Evolutionary conservation across 2,113 vertebrate genomes (phyloP).

Genomic region (Mobula hypostoma): DNA sequence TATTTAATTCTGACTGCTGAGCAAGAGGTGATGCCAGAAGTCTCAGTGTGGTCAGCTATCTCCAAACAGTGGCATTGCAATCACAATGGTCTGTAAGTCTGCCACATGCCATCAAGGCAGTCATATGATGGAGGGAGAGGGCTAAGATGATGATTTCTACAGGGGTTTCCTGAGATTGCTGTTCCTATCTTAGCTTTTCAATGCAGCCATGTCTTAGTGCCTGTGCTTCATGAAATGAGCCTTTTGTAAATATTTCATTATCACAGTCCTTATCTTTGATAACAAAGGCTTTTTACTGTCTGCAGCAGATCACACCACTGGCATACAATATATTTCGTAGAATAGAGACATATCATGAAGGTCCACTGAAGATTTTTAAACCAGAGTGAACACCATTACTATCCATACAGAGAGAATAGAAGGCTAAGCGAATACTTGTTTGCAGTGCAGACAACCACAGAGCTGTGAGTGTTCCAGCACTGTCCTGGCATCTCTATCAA

Average conservation of each 20-base stretch:
- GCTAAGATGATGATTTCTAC: not conserved
- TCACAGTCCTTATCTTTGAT: not conserved
- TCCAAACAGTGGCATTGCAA: too few relatives aligned
- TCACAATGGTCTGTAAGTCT: too few relatives aligned
- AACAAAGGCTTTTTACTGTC: not conserved
- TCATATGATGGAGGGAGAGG: too few relatives aligned
- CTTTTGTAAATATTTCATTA: not conserved
- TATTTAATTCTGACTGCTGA: not conserved
- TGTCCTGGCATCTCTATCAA: not conserved
- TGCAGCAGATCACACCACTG: not conserved
- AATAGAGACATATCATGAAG: not conserved
- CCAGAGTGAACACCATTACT: too few relatives aligned
- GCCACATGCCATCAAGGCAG: too few relatives aligned
- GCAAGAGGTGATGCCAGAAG: not conserved
- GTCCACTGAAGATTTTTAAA: too few relatives aligned
- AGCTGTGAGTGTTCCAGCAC: not conserved
- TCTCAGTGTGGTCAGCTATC: too few relatives aligned
- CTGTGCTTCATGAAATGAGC: not conserved
- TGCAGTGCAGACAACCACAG: too few relatives aligned
- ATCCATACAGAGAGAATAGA: too few relatives aligned
- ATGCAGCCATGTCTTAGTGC: not conserved
- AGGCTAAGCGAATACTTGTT: too few relatives aligned
- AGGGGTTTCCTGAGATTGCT: not conserved
- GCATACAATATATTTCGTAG: not conserved
- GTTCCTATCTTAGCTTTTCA: not conserved